These are phyloP conservation scores for Pygmarrhopalites habei DNA, from an alignment of 1,140 invertebrate species.

Conservation along the genomic window DNA sequence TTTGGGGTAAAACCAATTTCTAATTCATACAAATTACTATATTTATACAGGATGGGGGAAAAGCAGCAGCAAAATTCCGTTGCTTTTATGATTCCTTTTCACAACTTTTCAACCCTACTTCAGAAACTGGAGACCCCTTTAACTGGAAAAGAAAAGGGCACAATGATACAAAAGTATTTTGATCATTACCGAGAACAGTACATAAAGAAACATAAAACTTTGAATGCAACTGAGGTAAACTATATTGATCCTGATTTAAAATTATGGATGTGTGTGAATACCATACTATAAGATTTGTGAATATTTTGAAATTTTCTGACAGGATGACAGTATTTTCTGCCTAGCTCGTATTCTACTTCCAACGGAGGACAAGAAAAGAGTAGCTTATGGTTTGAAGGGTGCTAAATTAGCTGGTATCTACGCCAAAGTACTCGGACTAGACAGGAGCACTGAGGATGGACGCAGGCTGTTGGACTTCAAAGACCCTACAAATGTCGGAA, in stretches of 20 bases:
- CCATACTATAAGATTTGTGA: background rate
- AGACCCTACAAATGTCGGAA: conserved; percentile 43
- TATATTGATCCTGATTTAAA: background rate
- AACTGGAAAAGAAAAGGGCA: no score
- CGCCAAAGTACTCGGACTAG: conserved; percentile 59
- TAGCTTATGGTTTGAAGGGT: conserved; percentile 60
- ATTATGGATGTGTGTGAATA: background rate
- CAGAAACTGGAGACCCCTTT: no score
- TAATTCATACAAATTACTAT: no score
- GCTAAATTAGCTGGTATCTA: conserved; percentile 58
- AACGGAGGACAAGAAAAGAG: conserved; percentile 55
- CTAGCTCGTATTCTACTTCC: conserved; percentile 65
- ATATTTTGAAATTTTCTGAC: background rate
- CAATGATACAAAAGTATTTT: background rate
- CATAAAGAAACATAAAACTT: background rate
- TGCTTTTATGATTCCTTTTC: no score
- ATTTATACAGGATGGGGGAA: no score
- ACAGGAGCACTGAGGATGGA: conserved; percentile 58
- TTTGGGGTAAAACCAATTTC: no score
- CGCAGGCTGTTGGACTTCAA: conserved; percentile 55
- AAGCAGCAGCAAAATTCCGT: no score
- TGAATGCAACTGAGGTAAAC: background rate
- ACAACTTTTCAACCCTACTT: no score
- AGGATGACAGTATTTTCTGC: conserved; percentile 55
- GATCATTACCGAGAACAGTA: background rate